Conservation (phyloP, 2,113 vertebrate genomes). For the Microtus pennsylvanicus region DNA sequence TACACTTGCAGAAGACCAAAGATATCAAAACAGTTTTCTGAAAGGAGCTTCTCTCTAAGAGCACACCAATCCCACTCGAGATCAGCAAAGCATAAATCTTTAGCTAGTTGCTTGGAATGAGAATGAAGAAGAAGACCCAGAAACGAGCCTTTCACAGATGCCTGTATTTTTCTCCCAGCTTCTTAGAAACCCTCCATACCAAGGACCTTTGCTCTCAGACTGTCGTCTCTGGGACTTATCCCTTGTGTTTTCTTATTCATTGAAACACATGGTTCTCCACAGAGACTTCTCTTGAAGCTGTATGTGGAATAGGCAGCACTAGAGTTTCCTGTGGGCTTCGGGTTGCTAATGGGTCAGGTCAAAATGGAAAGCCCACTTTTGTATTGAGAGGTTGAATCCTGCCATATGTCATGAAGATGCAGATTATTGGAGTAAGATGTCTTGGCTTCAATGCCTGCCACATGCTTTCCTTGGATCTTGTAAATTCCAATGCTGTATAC, state of each 20-base stretch:
- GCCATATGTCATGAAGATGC: background rate
- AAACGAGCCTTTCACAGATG: background rate
- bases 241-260: constrained; percentile 45
- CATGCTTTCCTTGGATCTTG: background rate
- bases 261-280: background rate
- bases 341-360: background rate
- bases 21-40: background rate
- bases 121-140: background rate
- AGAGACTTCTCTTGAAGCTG: background rate
- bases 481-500: background rate
- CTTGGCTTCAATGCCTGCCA: background rate
- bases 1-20: background rate
- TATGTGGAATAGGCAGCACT: background rate
- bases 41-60: background rate
- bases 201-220: background rate
- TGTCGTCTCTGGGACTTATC: background rate
- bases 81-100: background rate
- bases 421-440: background rate
- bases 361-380: background rate
- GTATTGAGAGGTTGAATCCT: background rate
- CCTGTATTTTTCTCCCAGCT: background rate
- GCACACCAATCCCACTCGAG: fast-evolving
- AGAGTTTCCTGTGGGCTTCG: background rate
- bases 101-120: background rate
- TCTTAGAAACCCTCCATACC: constrained; percentile 28